Evolutionary conservation across 2,113 vertebrate genomes (phyloP).

Genomic region (Catharus minimus): DNA sequence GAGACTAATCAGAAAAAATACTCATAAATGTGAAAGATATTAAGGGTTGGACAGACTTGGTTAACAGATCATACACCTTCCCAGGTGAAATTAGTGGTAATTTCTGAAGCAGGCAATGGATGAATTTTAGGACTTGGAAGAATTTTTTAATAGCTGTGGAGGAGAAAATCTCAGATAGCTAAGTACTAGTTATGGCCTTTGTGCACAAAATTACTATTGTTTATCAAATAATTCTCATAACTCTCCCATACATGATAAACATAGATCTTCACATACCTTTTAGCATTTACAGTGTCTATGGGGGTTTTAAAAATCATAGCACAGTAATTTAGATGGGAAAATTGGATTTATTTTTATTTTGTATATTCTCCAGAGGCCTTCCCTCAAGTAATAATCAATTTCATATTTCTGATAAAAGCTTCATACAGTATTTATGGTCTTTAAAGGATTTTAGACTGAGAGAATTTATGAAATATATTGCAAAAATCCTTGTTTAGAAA

Average conservation of each 20-base stretch:
- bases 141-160: background rate
- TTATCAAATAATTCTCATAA: background rate
- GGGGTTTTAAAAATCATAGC: background rate
- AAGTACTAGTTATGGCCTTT: background rate
- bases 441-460: background rate
- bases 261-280: background rate
- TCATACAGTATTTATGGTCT: background rate
- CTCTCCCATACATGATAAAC: background rate
- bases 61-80: background rate
- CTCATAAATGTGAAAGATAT: background rate
- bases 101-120: background rate
- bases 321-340: background rate
- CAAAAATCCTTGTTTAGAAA: conserved; percentile 30
- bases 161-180: background rate
- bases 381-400: background rate
- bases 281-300: background rate
- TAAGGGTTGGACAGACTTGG: background rate
- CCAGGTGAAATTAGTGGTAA: background rate
- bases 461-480: conserved; percentile 7
- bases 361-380: background rate
- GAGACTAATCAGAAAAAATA: background rate
- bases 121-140: background rate
- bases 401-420: conserved; percentile 5
- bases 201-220: background rate
- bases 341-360: conserved; percentile 10